Base-by-base conservation (phyloP, 2,888 invertebrate species). In the Thymelicus sylvestris region DNA sequence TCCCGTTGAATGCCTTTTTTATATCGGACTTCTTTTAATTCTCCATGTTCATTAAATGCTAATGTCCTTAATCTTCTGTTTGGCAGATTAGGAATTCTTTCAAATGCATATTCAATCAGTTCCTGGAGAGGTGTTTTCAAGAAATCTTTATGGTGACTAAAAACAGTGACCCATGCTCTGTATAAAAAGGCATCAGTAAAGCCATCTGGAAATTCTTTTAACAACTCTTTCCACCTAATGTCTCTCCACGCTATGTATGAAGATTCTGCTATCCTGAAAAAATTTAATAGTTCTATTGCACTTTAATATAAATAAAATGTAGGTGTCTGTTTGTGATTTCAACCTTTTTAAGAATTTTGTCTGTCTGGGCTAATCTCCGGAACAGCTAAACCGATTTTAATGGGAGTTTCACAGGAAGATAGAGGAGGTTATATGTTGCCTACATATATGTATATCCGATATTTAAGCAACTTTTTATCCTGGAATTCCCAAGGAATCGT, bases 181-280 rank as follows among this genome's bases (percentile, higher is more conserved):
- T 90, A 86, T 55, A 92, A 75, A 79, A 91, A 91, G 8, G 72
- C 66, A 63, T 77, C 78, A 55, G 90, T 91, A 69, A 85, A 83
- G 6, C 89, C 92, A 78, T 88, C 88, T 65, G 89, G 84, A 74
- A 89, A 90, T 55, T 85, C 76, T 50, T 78, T 77, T 7, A 79
- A 70, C 31, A 92, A 66, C 65, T 90, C 85, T 76, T 87, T 88
- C 92, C 92, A 92, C 74, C 84, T 78, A 60, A 92, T 90, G 73
- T 92, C 92, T 67, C 80, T 81, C 92, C 92, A 92, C 38, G 89
- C 78, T 79, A 83, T 79, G 72, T 88, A 91, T 2, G 83, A 71
- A 52, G 82, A 83, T 10, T 73, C 74, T 68, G 64, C 79, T 62
- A 91, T 76, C 72, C 91, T 92, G 82, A 73, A 88, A 89, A 47